These are phyloP conservation scores for Thunnus albacares DNA, from an alignment of 2,797 vertebrate genomes.

Conservation along the genomic window DNA sequence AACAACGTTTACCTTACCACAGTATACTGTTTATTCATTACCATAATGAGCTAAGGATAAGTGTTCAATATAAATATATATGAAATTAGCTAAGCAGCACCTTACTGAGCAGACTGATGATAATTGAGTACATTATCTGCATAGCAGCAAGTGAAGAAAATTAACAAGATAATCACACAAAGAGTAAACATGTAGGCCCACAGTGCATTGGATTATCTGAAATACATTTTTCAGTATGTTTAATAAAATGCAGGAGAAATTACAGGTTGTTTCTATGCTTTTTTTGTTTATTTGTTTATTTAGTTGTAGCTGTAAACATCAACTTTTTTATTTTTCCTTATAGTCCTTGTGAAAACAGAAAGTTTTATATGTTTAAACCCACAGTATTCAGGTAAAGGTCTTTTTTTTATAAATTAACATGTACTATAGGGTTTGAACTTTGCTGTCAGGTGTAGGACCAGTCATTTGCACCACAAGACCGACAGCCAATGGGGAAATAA, in stretches of 20 bases:
- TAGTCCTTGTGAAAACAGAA: too few species aligned
- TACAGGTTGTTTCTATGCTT: too few species aligned
- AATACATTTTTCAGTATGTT: not conserved
- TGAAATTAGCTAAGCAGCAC: not conserved
- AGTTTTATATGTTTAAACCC: too few species aligned
- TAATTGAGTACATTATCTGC: not conserved
- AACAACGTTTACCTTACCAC: not conserved
- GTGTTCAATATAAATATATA: not conserved
- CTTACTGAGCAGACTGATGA: not conserved
- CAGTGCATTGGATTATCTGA: too few species aligned
- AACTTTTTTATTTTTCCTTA: too few species aligned
- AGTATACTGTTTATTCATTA: not conserved
- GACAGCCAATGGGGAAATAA: slow-evolving; percentile 22
- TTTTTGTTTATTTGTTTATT: too few species aligned
- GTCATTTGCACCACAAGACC: slow-evolving; percentile 4
- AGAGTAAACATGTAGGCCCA: too few species aligned
- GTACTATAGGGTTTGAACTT: not conserved
- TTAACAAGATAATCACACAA: not conserved
- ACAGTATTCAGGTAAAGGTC: not conserved
- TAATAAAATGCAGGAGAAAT: not conserved
- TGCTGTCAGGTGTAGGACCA: not conserved
- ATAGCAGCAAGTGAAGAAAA: not conserved
- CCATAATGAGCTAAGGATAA: not conserved
- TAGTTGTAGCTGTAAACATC: too few species aligned
- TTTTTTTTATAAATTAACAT: not conserved